Conservation (phyloP, 1,140 invertebrate genomes). For the Microplitis demolitor region DNA sequence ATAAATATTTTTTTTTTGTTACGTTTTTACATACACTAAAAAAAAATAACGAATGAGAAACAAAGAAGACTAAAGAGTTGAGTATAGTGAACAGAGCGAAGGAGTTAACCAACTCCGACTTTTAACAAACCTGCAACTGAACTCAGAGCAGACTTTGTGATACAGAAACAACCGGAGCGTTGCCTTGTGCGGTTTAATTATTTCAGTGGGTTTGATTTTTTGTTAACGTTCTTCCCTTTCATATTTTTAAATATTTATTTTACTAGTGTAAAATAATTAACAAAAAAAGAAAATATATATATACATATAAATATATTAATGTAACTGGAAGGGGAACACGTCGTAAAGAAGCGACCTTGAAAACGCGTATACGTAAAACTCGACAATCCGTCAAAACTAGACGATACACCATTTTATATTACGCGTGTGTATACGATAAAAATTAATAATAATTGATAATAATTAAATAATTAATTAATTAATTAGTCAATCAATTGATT, state of each 20-base stretch:
- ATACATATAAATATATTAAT: neutral
- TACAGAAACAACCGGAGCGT: slow-evolving; percentile 49
- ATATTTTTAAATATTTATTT: slow-evolving; percentile 9
- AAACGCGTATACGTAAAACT: slow-evolving; percentile 37
- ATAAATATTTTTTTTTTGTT: too few species aligned
- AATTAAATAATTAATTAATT: neutral
- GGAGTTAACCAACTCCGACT: neutral
- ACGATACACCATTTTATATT: slow-evolving; percentile 30
- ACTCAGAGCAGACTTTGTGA: slow-evolving; percentile 32
- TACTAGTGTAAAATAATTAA: too few species aligned
- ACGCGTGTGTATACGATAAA: slow-evolving; percentile 22
- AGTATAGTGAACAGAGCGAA: slow-evolving; percentile 19
- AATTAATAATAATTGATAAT: neutral
- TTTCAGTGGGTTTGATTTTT: slow-evolving; percentile 35
- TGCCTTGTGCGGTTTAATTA: slow-evolving; percentile 48
- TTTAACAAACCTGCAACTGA: too few species aligned
- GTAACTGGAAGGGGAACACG: slow-evolving; percentile 32
- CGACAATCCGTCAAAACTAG: slow-evolving; percentile 33
- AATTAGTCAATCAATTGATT: too few species aligned
- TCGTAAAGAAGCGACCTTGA: slow-evolving; percentile 33
- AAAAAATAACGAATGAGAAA: too few species aligned
- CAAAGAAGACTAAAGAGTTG: neutral
- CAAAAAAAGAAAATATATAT: neutral
- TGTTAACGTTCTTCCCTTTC: slow-evolving; percentile 36
- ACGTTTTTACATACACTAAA: too few species aligned